phyloP scores from a whole-genome alignment of 2,888 invertebrate genomes.

The Latrodectus hesperus region DNA sequence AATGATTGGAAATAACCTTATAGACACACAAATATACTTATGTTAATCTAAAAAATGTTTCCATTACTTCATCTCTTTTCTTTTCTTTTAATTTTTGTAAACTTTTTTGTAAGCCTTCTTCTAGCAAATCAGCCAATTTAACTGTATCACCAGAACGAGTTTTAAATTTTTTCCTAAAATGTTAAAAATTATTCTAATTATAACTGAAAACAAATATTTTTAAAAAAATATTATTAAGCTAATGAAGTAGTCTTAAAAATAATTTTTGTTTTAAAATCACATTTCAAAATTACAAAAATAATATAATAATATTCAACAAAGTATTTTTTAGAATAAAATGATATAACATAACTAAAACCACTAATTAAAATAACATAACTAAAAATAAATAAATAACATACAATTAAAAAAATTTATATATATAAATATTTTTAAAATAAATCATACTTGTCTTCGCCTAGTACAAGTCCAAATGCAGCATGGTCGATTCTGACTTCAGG shows the following conservation, averaged over 20 bases:
- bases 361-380: too few relatives aligned
- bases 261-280: neutral
- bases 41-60: too few relatives aligned
- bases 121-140: slow-evolving; percentile 87
- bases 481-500: slow-evolving; percentile 85
- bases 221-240: neutral
- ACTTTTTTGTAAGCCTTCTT: slow-evolving; percentile 84
- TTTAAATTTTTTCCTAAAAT: slow-evolving; percentile 92
- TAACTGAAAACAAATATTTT: neutral
- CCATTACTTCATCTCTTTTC: slow-evolving; percentile 82
- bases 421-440: too few relatives aligned
- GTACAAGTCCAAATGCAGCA: slow-evolving; percentile 95
- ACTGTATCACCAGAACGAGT: slow-evolving; percentile 98
- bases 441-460: slow-evolving; percentile 90
- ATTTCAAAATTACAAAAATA: neutral
- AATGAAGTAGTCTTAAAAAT: neutral
- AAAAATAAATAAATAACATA: too few relatives aligned
- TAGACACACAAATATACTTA: too few relatives aligned
- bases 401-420: too few relatives aligned
- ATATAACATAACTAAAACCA: too few relatives aligned
- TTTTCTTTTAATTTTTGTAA: slow-evolving; percentile 90
- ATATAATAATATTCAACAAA: neutral
- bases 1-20: too few relatives aligned
- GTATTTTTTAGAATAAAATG: too few relatives aligned
- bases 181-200: slow-evolving; percentile 22